Evolutionary conservation across 2,888 invertebrate genomes (phyloP).

Genomic region (Rotaria sp.): DNA sequence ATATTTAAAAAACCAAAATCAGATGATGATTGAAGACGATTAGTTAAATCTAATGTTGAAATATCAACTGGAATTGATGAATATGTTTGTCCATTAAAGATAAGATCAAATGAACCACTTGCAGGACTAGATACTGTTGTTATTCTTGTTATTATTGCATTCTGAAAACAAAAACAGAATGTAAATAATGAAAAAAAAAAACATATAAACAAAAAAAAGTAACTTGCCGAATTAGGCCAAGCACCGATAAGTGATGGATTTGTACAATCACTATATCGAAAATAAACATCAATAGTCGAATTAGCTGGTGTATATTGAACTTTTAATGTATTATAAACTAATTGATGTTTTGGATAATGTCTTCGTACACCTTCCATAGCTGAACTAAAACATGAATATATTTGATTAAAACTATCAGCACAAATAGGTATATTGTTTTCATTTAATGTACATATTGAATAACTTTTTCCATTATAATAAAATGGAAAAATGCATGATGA

Average conservation of each 20-base stretch:
- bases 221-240: not conserved
- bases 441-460: conserved; percentile 27
- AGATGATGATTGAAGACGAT: not conserved
- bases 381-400: not conserved
- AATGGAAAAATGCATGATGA: conserved; percentile 33
- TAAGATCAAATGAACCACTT: conserved; percentile 20
- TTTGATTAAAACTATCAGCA: not conserved
- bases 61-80: conserved; percentile 15
- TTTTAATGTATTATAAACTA: not conserved
- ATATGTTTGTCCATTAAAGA: not conserved
- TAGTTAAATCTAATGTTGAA: not conserved
- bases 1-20: conserved; percentile 30
- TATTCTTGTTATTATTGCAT: not conserved
- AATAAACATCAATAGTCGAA: not conserved
- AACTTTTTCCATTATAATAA: not conserved
- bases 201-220: not conserved
- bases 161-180: not conserved
- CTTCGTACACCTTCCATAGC: not conserved
- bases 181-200: not conserved
- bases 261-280: not conserved
- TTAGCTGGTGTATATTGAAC: not conserved
- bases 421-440: not conserved
- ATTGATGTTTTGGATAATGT: not conserved
- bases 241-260: not conserved
- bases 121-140: not conserved